phyloP scores from a whole-genome alignment of 2,797 vertebrate genomes.

The Sebastes glaucus region DNA sequence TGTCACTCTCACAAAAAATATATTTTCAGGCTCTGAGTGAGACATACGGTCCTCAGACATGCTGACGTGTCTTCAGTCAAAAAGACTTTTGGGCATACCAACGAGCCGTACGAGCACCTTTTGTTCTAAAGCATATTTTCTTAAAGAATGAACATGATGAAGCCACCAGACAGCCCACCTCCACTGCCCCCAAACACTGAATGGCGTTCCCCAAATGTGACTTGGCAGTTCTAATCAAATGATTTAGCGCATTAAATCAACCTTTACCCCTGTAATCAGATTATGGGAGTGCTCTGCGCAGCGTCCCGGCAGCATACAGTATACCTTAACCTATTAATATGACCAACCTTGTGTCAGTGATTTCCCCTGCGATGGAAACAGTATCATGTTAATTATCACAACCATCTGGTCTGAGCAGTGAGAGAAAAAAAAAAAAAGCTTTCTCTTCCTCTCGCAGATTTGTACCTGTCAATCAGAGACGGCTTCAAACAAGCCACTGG shows the following conservation, averaged over 20 bases:
- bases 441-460: constrained; percentile 83
- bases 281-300: constrained; percentile 73
- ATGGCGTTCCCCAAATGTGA: constrained; percentile 75
- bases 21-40: constrained; percentile 6
- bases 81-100: not conserved
- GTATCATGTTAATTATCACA: constrained; percentile 89
- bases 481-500: constrained; percentile 80
- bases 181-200: constrained; percentile 58
- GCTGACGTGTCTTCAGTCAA: constrained; percentile 6
- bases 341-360: constrained; percentile 84
- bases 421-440: constrained; percentile 36
- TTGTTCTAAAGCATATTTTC: constrained; percentile 32
- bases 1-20: not conserved
- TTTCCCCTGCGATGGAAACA: constrained; percentile 86
- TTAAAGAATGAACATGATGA: constrained; percentile 48
- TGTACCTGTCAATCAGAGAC: constrained; percentile 86
- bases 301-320: constrained; percentile 77
- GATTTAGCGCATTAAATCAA: constrained; percentile 80
- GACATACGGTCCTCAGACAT: constrained; percentile 2
- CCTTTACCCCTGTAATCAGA: constrained; percentile 78
- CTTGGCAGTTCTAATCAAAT: constrained; percentile 82
- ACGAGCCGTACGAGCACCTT: constrained; percentile 4
- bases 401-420: constrained; percentile 85
- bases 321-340: constrained; percentile 86
- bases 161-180: constrained; percentile 56